Evolutionary conservation across 2,888 invertebrate genomes (phyloP).

Genomic region (Synergus umbraculus): DNA sequence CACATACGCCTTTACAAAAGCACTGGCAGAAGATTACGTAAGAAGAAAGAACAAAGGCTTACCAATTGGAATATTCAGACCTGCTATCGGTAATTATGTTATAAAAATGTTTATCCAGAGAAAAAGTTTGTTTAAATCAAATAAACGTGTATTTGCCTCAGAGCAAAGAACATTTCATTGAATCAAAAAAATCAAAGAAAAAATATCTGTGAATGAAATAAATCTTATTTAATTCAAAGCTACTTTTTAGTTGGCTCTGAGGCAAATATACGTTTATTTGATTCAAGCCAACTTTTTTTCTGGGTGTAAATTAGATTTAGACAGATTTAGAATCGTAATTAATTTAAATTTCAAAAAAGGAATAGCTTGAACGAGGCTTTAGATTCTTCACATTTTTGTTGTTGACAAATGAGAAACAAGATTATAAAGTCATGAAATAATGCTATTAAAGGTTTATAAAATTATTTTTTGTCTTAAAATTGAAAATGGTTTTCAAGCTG

Average conservation of each 20-base stretch:
- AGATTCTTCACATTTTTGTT: background rate
- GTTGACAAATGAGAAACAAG: background rate
- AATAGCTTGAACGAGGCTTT: background rate
- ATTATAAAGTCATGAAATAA: background rate
- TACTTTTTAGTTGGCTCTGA: too few relatives aligned
- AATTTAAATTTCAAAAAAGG: background rate
- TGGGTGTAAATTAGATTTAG: background rate
- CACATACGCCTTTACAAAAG: constrained; percentile 93
- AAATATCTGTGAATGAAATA: too few relatives aligned
- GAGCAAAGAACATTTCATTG: too few relatives aligned
- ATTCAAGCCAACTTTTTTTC: too few relatives aligned
- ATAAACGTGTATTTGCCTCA: too few relatives aligned
- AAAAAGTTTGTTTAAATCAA: too few relatives aligned
- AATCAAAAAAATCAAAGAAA: too few relatives aligned
- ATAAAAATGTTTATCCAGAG: background rate
- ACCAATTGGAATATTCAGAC: constrained; percentile 88
- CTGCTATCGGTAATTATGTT: constrained; percentile 84
- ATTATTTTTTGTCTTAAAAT: background rate
- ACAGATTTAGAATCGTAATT: background rate
- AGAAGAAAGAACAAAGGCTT: constrained; percentile 80
- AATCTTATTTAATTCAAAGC: too few relatives aligned
- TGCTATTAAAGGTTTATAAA: background rate
- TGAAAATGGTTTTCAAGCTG: background rate
- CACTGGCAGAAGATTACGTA: constrained; percentile 87
- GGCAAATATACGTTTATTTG: too few relatives aligned